A percentile compares a stretch with the other conserved stretches of the same genome.
These are phyloP conservation scores for Andrena hattorfiana DNA, from an alignment of 2,888 invertebrate species.

Conservation along the genomic window DNA sequence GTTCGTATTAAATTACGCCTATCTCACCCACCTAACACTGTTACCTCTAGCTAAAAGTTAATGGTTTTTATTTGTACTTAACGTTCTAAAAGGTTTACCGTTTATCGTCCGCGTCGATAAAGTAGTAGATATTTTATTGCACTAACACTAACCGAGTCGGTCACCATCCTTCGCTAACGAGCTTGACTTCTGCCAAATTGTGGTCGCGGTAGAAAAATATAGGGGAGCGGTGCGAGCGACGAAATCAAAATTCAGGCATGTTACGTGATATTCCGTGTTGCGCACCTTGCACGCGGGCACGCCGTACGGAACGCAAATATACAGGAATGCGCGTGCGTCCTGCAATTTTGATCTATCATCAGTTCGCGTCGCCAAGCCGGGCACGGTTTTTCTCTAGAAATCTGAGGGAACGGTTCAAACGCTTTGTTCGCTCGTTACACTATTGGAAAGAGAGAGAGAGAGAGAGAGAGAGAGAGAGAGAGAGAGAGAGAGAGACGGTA, in stretches of 20 bases:
- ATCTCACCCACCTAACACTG: slow-evolving; percentile 29
- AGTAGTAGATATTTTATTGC: slow-evolving; percentile 78
- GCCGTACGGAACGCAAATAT: slow-evolving; percentile 10
- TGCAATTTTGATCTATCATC: slow-evolving; percentile 61
- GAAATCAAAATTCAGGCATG: slow-evolving; percentile 63
- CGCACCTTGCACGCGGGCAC: neutral
- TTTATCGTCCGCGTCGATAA: slow-evolving; percentile 67
- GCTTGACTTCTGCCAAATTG: slow-evolving; percentile 41
- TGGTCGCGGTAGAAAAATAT: slow-evolving; percentile 71
- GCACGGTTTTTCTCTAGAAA: slow-evolving; percentile 34
- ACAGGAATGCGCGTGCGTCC: slow-evolving; percentile 38
- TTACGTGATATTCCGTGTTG: slow-evolving; percentile 11
- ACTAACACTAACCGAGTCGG: slow-evolving; percentile 75
- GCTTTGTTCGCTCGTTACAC: slow-evolving; percentile 30
- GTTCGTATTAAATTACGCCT: slow-evolving; percentile 46
- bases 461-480: neutral
- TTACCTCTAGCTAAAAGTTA: slow-evolving; percentile 58
- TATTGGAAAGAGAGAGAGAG: slow-evolving; percentile 10
- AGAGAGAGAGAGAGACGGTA: neutral
- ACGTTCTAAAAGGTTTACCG: slow-evolving; percentile 62
- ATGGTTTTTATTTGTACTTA: slow-evolving; percentile 75
- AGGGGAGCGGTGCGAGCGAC: slow-evolving; percentile 62
- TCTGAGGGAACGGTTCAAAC: slow-evolving; percentile 37
- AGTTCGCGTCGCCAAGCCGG: slow-evolving; percentile 30
- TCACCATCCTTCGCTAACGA: slow-evolving; percentile 59